These are phyloP conservation scores for Linnaemya tessellans DNA, from an alignment of 2,888 invertebrate species.

Conservation along the genomic window DNA sequence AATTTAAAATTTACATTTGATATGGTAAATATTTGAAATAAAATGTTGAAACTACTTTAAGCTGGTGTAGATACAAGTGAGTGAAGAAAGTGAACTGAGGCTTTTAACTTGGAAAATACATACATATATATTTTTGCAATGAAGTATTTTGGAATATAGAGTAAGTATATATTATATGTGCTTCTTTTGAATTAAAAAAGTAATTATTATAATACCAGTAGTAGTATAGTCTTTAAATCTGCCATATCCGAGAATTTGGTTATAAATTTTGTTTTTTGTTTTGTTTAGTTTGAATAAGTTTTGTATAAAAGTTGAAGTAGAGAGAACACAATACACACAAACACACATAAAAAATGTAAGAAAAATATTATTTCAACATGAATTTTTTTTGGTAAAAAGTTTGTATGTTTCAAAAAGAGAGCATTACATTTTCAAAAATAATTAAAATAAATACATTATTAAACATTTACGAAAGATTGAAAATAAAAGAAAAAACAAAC, in stretches of 20 bases:
- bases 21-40: constrained; percentile 29
- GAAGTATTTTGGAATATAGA: constrained; percentile 35
- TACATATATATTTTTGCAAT: constrained; percentile 43
- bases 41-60: constrained; percentile 49
- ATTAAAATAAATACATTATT: constrained; percentile 41
- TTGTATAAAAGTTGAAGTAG: constrained; percentile 57
- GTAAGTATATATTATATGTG: not conserved
- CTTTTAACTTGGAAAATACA: constrained; percentile 16
- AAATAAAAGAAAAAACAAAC: constrained; percentile 55
- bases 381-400: constrained; percentile 31
- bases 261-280: constrained; percentile 24
- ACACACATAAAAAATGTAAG: constrained; percentile 59
- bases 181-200: constrained; percentile 11
- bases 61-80: constrained; percentile 40
- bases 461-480: constrained; percentile 56
- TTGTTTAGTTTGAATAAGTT: constrained; percentile 36
- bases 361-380: constrained; percentile 60
- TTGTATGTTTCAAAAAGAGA: constrained; percentile 37
- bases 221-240: constrained; percentile 73
- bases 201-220: constrained; percentile 65
- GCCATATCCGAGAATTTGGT: constrained; percentile 69
- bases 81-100: constrained; percentile 23
- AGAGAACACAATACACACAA: constrained; percentile 67
- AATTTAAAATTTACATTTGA: constrained; percentile 5
- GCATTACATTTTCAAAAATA: constrained; percentile 55